Evolutionary conservation across 2,113 vertebrate genomes (phyloP).

Genomic region (Caretta caretta): DNA sequence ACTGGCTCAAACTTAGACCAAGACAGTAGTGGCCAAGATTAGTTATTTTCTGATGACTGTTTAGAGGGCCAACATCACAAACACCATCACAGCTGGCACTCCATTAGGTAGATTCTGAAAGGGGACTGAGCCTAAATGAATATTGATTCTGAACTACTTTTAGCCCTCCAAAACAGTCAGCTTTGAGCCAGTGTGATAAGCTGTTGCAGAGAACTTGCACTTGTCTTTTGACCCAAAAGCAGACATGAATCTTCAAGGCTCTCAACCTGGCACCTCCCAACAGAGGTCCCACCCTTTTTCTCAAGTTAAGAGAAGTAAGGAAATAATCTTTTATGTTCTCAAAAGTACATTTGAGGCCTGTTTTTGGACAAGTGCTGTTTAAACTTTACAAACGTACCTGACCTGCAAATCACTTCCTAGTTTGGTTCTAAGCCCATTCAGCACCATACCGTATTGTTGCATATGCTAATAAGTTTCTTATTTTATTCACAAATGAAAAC

Average conservation of each 20-base stretch:
- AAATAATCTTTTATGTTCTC: background rate
- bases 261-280: background rate
- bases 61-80: background rate
- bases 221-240: background rate
- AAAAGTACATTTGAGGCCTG: background rate
- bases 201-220: background rate
- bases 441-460: background rate
- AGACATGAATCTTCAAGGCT: background rate
- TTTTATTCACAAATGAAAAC: background rate
- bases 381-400: background rate
- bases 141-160: background rate
- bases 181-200: background rate
- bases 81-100: background rate
- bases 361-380: background rate
- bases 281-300: background rate
- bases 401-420: background rate
- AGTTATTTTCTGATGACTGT: background rate
- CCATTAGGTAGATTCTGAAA: background rate
- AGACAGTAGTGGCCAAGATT: background rate
- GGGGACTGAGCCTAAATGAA: background rate
- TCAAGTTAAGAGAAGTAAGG: background rate
- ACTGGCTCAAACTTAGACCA: background rate
- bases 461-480: background rate
- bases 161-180: background rate
- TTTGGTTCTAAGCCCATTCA: background rate